Evolutionary conservation across 2,888 invertebrate species (phyloP), one percentile per base, ranked within the genome.

Genomic region (Nycteola revayana): DNA sequence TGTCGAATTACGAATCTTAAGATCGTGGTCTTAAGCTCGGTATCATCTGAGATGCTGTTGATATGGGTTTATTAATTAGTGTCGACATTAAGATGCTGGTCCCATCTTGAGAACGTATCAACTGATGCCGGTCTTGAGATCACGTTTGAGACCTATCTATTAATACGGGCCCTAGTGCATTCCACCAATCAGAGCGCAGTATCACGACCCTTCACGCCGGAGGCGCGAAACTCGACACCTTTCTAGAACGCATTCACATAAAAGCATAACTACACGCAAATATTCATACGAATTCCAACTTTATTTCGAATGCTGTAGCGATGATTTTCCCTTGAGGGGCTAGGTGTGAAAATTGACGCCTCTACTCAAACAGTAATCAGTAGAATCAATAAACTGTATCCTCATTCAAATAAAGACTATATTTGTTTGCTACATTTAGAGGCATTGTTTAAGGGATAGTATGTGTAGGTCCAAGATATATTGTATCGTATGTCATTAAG

Each of bases 271-370:
- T 45, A 9, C 18, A 49, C 10, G 1, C 2, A 3, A 7, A 9
- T n/a, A 1, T n/a, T 1, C 28, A 53, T 25, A 4, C 7, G 0
- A 66, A 56, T 48, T 14, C 52, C 1, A 2, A 53, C 53, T 45
- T 18, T 75, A 38, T 0, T 0, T 0, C 4, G 0, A 0, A 0
- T 0, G 0, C 0, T 0, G 0, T 53, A 83, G 30, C 42, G 68
- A 49, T 36, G 8, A 56, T 25, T 54, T 43, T 74, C 0, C 1
- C 10, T 28, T 58, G 52, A 1, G 3, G 1, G 0, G 8, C 8
- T 31, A 86, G 86, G 87, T 87, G 87, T 87, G 87, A 87, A 86
- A 86, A 81, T 80, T 87, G 69, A 87, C 87, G 85, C 86, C 82
- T 84, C 62, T 77, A 68, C 58, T 53, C 53, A 49, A 66, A 66